A percentile compares a stretch with the other conserved stretches of the same genome.
phyloP scores from a whole-genome alignment of 2,888 invertebrate species.

The Caenorhabditis plicata region DNA sequence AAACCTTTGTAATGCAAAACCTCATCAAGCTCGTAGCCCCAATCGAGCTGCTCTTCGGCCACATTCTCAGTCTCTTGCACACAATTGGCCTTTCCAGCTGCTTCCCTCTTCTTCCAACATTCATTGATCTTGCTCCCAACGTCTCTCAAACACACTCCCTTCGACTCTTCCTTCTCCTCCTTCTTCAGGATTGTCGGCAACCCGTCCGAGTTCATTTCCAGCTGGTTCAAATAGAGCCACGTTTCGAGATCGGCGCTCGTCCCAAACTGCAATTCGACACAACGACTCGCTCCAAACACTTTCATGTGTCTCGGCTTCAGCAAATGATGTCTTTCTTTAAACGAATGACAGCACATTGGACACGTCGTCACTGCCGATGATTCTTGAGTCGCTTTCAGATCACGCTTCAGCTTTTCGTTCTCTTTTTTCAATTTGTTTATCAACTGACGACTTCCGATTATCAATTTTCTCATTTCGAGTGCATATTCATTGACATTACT shows the following conservation, averaged over 20 bases:
- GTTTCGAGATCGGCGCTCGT: constrained; percentile 8
- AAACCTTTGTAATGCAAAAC: not conserved
- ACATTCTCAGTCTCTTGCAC: not conserved
- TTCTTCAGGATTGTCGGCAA: constrained; percentile 27
- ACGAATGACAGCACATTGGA: constrained; percentile 26
- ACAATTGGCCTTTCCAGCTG: not conserved
- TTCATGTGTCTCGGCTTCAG: constrained; percentile 20
- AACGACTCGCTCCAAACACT: constrained; percentile 18
- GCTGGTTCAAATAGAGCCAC: constrained; percentile 29
- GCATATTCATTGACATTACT: not conserved
- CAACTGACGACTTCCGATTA: constrained; percentile 10
- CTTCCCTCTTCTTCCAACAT: not conserved
- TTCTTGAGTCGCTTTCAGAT: constrained; percentile 4
- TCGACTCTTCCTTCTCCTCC: not conserved
- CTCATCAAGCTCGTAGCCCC: constrained; percentile 9
- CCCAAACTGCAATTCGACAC: constrained; percentile 23
- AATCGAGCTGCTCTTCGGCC: constrained; percentile 6
- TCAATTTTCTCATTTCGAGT: constrained; percentile 2
- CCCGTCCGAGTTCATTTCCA: constrained; percentile 27
- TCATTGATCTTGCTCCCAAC: not conserved
- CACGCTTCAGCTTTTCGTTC: constrained; percentile 2
- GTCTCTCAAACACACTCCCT: too few relatives aligned
- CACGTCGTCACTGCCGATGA: constrained; percentile 12
- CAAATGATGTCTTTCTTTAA: constrained; percentile 18
- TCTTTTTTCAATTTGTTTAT: constrained; percentile 7